Evolutionary conservation across 2,113 vertebrate genomes (phyloP).

Genomic region (Microcebus griseorufus): DNA sequence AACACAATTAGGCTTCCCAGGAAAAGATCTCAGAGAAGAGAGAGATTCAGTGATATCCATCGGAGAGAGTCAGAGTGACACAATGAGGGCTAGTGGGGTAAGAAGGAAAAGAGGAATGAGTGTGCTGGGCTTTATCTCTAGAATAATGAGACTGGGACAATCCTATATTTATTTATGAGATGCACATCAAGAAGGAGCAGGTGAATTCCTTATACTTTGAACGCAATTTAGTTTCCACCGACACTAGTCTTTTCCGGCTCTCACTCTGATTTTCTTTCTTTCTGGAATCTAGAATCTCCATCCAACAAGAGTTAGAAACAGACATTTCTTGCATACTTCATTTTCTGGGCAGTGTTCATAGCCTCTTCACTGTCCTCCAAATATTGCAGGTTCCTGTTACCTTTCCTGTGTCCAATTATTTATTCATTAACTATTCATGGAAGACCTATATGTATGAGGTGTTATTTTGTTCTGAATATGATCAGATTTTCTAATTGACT

Average conservation of each 20-base stretch:
- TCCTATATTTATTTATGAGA: neutral
- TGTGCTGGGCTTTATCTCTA: no score
- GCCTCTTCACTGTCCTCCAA: neutral
- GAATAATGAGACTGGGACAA: no score
- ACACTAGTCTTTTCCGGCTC: neutral
- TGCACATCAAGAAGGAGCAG: no score
- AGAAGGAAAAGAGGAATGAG: neutral
- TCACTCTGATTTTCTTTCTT: neutral
- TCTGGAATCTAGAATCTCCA: neutral
- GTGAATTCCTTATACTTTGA: neutral
- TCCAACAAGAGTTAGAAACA: neutral
- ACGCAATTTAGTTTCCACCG: neutral
- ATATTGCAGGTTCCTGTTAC: neutral
- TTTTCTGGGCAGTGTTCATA: neutral
- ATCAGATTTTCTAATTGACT: neutral
- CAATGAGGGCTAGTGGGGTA: neutral
- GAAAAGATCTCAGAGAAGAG: neutral
- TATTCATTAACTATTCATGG: neutral
- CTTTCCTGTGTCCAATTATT: neutral
- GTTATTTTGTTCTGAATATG: neutral
- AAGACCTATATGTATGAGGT: neutral
- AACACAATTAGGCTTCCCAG: neutral
- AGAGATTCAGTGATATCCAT: neutral
- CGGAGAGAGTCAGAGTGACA: neutral
- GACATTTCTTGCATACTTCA: neutral